Evolutionary conservation across 2,888 invertebrate species (phyloP).

Genomic region (Lasioglossum pauxillum): DNA sequence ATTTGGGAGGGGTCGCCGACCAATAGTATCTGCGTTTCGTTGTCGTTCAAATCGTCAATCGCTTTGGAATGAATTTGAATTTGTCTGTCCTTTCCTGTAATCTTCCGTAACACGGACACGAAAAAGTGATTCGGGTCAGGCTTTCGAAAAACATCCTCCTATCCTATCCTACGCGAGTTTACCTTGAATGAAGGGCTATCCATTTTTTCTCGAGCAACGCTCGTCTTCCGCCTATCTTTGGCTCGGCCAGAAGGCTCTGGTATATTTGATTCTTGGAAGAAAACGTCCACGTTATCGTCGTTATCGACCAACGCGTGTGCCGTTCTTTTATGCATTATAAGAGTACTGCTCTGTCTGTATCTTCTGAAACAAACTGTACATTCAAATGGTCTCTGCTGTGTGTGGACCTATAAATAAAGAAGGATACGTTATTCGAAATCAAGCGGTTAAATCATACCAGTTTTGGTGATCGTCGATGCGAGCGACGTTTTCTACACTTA

Average conservation of each 20-base stretch:
- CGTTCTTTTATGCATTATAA: slow-evolving; percentile 87
- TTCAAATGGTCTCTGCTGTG: slow-evolving; percentile 86
- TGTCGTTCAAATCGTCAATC: slow-evolving; percentile 71
- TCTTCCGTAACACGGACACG: slow-evolving; percentile 57
- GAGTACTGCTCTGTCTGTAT: slow-evolving; percentile 87
- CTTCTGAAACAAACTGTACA: slow-evolving; percentile 87
- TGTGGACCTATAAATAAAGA: slow-evolving; percentile 84
- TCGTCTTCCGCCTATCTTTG: slow-evolving; percentile 57
- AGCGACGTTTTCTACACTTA: slow-evolving; percentile 43
- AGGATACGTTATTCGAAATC: not conserved
- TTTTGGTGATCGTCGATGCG: not conserved
- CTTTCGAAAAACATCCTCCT: not conserved
- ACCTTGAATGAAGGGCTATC: slow-evolving; percentile 47
- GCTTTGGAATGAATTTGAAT: slow-evolving; percentile 71
- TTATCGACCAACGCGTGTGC: slow-evolving; percentile 85
- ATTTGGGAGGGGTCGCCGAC: slow-evolving; percentile 80
- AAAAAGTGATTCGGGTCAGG: not conserved
- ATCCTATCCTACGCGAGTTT: slow-evolving; percentile 3
- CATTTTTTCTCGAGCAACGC: slow-evolving; percentile 45
- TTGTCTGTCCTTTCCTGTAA: slow-evolving; percentile 72
- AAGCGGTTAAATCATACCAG: not conserved
- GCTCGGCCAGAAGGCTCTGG: slow-evolving; percentile 48
- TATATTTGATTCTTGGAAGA: slow-evolving; percentile 62
- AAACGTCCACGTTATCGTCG: slow-evolving; percentile 83
- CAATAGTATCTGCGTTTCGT: slow-evolving; percentile 80